phyloP scores from a whole-genome alignment of 2,113 vertebrate genomes.

The Strix aluco region DNA sequence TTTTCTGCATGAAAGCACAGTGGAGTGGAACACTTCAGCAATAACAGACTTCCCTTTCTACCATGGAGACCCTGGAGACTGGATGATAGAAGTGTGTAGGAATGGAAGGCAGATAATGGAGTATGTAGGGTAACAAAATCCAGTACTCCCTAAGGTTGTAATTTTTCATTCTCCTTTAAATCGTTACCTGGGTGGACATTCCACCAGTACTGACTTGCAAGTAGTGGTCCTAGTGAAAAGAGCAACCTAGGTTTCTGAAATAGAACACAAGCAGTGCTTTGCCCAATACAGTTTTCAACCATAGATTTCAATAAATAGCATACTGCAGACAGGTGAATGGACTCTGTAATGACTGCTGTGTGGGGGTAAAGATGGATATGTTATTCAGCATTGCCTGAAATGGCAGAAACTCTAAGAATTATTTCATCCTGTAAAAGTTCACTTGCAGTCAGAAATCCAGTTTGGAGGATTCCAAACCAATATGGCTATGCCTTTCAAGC shows the following conservation, averaged over 20 bases:
- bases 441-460: constrained; percentile 34
- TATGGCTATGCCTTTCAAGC: constrained; percentile 15
- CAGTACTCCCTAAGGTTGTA: neutral
- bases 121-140: neutral
- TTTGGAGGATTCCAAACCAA: constrained; percentile 26
- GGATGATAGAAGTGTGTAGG: neutral
- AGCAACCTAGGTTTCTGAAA: neutral
- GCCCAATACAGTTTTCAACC: neutral
- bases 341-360: neutral
- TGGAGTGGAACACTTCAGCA: neutral
- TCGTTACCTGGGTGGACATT: neutral
- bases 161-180: neutral
- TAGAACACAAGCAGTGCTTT: neutral
- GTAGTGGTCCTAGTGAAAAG: neutral
- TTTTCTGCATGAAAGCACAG: neutral
- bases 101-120: constrained; percentile 6
- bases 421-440: constrained; percentile 5
- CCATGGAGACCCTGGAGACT: neutral
- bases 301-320: neutral
- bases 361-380: neutral
- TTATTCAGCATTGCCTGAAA: constrained; percentile 18
- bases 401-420: neutral
- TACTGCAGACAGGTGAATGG: neutral
- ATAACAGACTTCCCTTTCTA: neutral
- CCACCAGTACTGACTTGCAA: neutral